Percentiles rank a stretch among this genome's conserved stretches.
Conservation (phyloP, 2,113 vertebrate species). For the Pteropus alecto region DNA sequence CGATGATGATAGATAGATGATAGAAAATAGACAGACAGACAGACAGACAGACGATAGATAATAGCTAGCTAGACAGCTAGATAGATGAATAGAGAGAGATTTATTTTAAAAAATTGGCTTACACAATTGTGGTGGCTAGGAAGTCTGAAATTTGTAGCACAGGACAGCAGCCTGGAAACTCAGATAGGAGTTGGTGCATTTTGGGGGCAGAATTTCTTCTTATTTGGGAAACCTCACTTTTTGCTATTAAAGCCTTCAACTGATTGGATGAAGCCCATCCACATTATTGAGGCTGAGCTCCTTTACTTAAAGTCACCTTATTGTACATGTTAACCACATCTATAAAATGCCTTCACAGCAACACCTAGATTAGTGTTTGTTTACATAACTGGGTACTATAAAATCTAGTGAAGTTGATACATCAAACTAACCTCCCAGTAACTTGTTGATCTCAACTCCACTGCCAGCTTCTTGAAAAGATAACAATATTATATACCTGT, state of each 20-base stretch:
- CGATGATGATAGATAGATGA: too few relatives aligned
- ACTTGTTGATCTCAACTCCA: background rate
- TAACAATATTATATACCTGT: background rate
- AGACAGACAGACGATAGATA: background rate
- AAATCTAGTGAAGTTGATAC: background rate
- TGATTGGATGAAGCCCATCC: background rate
- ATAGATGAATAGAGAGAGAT: background rate
- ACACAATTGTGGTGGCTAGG: accelerated
- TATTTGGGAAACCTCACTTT: background rate
- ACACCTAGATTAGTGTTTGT: background rate
- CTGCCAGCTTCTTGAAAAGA: background rate
- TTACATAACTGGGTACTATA: background rate
- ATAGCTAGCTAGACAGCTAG: background rate
- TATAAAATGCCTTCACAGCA: background rate
- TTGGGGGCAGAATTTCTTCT: background rate
- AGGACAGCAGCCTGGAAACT: background rate
- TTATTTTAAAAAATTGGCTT: background rate
- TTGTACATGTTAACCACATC: background rate
- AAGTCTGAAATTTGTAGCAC: background rate
- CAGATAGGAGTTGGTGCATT: background rate
- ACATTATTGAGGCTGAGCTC: background rate
- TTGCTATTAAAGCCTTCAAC: background rate
- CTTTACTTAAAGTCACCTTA: background rate
- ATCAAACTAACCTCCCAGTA: background rate
- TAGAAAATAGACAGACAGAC: background rate